Conservation (phyloP, 2,888 invertebrate genomes). For the Trimorus sp. region DNA sequence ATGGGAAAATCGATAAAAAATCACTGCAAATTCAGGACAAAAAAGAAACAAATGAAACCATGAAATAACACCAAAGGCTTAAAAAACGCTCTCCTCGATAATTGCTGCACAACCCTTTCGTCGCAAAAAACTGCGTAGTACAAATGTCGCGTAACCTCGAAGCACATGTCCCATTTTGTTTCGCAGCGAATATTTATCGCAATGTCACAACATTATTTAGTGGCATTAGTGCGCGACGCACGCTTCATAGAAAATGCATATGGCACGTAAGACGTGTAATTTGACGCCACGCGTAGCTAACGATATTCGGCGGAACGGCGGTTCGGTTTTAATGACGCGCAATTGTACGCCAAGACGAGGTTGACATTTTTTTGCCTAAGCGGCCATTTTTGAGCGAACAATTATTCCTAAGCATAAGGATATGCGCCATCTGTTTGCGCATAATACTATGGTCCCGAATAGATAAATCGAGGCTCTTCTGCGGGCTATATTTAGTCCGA, state of each 20-base stretch:
- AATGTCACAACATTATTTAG: slow-evolving; percentile 37
- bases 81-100: too few relatives aligned
- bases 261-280: slow-evolving; percentile 55
- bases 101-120: too few relatives aligned
- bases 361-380: slow-evolving; percentile 48
- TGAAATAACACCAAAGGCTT: too few relatives aligned
- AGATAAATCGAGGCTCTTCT: slow-evolving; percentile 9
- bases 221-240: slow-evolving; percentile 36
- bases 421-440: slow-evolving; percentile 28
- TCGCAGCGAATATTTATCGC: slow-evolving; percentile 26
- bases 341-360: slow-evolving; percentile 31
- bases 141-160: slow-evolving; percentile 5
- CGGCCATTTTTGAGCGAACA: slow-evolving; percentile 19
- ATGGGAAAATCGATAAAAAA: too few relatives aligned
- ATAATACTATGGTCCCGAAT: neutral
- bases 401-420: slow-evolving; percentile 19
- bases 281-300: slow-evolving; percentile 37
- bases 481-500: slow-evolving; percentile 44
- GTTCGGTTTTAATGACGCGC: slow-evolving; percentile 45
- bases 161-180: slow-evolving; percentile 14
- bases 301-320: slow-evolving; percentile 27
- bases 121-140: too few relatives aligned
- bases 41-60: too few relatives aligned
- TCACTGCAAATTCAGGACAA: too few relatives aligned
- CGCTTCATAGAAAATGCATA: slow-evolving; percentile 44